These are phyloP conservation scores for Macaca mulatta DNA, from an alignment of 2,113 vertebrate genomes.

Conservation along the genomic window DNA sequence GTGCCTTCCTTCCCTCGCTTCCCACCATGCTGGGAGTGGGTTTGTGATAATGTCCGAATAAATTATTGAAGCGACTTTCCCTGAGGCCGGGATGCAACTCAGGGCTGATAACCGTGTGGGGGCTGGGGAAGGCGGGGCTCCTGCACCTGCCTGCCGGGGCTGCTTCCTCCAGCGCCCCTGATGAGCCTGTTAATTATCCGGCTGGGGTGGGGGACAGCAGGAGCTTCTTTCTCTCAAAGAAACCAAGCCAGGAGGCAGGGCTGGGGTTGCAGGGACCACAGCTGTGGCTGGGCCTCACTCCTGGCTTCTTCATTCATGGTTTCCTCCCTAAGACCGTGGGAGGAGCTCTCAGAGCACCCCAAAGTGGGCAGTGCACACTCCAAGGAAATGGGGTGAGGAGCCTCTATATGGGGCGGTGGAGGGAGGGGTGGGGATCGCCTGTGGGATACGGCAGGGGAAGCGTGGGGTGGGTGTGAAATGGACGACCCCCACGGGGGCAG, in stretches of 20 bases:
- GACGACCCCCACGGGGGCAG: neutral
- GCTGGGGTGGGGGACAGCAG: fast-evolving
- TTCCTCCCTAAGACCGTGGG: neutral
- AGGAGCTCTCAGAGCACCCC: neutral
- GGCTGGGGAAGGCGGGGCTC: neutral
- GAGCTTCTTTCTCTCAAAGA: neutral
- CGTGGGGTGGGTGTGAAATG: no score
- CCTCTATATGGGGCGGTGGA: no score
- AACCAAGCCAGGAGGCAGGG: no score
- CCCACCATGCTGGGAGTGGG: conserved; percentile 3
- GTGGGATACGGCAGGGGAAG: neutral
- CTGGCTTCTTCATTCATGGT: no score
- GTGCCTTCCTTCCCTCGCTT: conserved; percentile 17
- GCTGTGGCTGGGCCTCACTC: no score
- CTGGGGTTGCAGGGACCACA: no score
- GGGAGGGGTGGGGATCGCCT: neutral
- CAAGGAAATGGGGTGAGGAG: neutral
- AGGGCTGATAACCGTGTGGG: neutral
- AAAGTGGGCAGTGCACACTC: no score
- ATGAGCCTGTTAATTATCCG: neutral
- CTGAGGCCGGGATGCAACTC: neutral
- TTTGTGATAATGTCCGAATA: conserved; percentile 68
- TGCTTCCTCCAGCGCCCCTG: neutral
- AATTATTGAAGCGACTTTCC: conserved; percentile 71
- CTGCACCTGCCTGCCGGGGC: neutral